phyloP scores from a whole-genome alignment of 92 coral and sea anemone species.

The Blastomussa wellsi region DNA sequence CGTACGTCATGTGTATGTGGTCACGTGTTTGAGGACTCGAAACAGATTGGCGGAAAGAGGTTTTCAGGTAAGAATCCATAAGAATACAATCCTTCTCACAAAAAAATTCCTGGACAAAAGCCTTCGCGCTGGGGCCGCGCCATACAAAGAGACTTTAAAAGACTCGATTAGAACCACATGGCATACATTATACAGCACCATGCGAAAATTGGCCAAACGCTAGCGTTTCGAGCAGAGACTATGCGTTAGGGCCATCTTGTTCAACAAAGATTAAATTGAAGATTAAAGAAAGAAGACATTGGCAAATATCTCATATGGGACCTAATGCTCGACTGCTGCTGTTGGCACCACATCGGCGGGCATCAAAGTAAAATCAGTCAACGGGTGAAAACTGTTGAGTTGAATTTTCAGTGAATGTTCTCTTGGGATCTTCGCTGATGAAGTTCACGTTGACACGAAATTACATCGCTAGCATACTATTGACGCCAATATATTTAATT shows the following conservation, averaged over 20 bases:
- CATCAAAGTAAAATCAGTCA: too few species aligned
- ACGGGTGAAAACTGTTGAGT: neutral
- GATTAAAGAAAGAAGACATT: too few species aligned
- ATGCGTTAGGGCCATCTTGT: neutral
- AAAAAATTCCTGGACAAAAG: too few species aligned
- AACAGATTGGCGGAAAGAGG: slow-evolving; percentile 69
- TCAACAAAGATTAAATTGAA: too few species aligned
- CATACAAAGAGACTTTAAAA: too few species aligned
- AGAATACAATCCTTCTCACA: neutral
- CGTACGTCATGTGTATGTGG: slow-evolving; percentile 59
- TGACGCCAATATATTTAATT: neutral
- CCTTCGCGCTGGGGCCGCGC: too few species aligned
- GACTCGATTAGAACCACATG: too few species aligned
- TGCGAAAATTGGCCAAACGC: neutral
- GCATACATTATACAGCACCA: neutral
- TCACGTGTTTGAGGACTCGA: slow-evolving; percentile 61
- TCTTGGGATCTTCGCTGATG: neutral
- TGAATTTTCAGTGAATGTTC: neutral
- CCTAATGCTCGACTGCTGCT: too few species aligned
- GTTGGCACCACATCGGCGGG: too few species aligned
- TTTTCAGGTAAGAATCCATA: slow-evolving; percentile 55
- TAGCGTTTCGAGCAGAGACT: neutral
- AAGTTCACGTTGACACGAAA: neutral
- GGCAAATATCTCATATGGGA: too few species aligned
- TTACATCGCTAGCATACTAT: neutral